These are phyloP conservation scores for Pangasius sanitwongsei DNA, from an alignment of 2,797 vertebrate genomes.

Conservation along the genomic window DNA sequence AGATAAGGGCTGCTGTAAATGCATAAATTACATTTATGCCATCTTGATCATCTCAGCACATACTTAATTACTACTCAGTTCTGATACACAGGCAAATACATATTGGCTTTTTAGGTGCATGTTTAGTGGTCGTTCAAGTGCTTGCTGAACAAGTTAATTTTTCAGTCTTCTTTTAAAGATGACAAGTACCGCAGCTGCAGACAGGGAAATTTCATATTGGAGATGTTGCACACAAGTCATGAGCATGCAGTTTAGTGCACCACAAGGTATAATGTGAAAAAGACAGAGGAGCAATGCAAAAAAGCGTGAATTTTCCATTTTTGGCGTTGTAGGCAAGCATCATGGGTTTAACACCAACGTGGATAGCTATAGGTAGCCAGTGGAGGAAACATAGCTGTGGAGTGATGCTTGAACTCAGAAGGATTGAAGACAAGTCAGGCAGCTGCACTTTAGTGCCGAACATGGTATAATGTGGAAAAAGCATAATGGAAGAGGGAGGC, in stretches of 20 bases:
- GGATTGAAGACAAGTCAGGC: background rate
- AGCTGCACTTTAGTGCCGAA: background rate
- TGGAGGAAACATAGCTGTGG: background rate
- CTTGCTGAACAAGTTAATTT: background rate
- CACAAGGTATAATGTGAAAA: background rate
- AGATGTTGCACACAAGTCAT: background rate
- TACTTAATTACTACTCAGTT: background rate
- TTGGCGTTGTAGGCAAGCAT: background rate
- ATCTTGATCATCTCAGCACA: background rate
- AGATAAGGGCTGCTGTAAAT: no score
- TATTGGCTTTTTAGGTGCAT: background rate
- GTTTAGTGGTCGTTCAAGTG: background rate
- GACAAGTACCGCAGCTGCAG: background rate
- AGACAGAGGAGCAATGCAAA: background rate
- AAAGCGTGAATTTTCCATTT: background rate
- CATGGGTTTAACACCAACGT: background rate
- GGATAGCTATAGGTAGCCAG: background rate
- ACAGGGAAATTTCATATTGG: background rate
- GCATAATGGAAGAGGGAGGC: background rate
- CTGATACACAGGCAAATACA: background rate
- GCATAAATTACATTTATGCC: background rate
- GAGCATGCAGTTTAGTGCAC: background rate
- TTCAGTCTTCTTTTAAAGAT: background rate
- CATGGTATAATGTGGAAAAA: background rate
- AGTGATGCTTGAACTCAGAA: background rate